Conservation (phyloP, 1,140 invertebrate species). For the Rhopalosiphum padi region DNA sequence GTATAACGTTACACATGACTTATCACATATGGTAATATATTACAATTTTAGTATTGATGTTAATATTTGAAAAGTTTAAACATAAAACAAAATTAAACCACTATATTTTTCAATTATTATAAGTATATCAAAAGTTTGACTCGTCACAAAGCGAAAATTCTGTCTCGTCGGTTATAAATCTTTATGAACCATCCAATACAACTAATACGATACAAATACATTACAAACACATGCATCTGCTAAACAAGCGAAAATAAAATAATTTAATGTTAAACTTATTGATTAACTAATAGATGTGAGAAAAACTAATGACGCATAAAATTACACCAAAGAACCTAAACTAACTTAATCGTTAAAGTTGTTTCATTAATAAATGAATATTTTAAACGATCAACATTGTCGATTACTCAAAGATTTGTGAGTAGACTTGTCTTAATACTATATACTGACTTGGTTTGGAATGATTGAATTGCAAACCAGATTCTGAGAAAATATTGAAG, state of each 20-base stretch:
- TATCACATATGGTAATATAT: background rate
- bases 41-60: background rate
- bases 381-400: background rate
- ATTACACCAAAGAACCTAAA: background rate
- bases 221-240: background rate
- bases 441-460: background rate
- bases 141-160: background rate
- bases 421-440: background rate
- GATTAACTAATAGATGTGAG: background rate
- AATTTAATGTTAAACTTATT: background rate
- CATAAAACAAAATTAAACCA: background rate
- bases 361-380: background rate
- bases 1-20: background rate
- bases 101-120: background rate
- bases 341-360: background rate
- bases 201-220: background rate
- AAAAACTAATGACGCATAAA: background rate
- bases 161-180: background rate
- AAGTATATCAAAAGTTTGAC: background rate
- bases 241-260: background rate
- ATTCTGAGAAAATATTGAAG: background rate
- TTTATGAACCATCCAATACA: background rate
- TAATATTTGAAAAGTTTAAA: background rate
- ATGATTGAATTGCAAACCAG: background rate
- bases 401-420: background rate